A percentile compares a stretch with the other conserved stretches of the same genome.
phyloP scores from a whole-genome alignment of 2,888 invertebrate genomes.

The Tigriopus californicus region DNA sequence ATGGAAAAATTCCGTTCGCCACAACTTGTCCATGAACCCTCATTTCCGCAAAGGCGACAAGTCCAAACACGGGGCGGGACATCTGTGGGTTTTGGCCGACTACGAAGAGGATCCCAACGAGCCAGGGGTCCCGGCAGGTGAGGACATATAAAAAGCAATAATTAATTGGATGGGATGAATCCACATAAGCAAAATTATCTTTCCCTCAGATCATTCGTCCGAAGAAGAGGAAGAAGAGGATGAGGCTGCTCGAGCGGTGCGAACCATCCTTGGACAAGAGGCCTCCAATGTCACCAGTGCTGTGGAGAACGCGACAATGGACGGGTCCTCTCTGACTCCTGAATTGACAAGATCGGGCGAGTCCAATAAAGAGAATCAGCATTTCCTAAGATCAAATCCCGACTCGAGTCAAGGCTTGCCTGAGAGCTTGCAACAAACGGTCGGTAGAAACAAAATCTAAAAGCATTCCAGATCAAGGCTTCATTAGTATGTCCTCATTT shows the following conservation, averaged over 20 bases:
- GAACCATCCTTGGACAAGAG: constrained; percentile 5
- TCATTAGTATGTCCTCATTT: no score
- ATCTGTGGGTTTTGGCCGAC: constrained; percentile 61
- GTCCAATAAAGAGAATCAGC: no score
- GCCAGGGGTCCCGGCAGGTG: background rate
- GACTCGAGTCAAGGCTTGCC: no score
- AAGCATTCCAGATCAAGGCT: no score
- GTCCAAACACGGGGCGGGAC: constrained; percentile 68
- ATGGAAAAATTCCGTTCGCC: constrained; percentile 80
- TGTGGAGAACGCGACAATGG: no score
- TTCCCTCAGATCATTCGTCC: background rate
- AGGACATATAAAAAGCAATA: background rate
- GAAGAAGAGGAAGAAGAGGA: constrained; percentile 1
- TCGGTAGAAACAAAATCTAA: no score
- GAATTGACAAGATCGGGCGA: no score
- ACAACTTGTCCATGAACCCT: constrained; percentile 76
- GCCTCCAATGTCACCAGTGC: no score
- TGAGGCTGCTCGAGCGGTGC: constrained; percentile 11
- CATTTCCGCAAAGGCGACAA: constrained; percentile 72
- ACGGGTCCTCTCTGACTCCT: no score
- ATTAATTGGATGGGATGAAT: background rate
- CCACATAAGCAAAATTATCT: no score
- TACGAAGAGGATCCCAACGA: constrained; percentile 6
- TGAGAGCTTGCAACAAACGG: no score
- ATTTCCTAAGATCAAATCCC: no score